Base-by-base conservation (phyloP, 2,113 vertebrate genomes). In the Brachirus orientalis region DNA sequence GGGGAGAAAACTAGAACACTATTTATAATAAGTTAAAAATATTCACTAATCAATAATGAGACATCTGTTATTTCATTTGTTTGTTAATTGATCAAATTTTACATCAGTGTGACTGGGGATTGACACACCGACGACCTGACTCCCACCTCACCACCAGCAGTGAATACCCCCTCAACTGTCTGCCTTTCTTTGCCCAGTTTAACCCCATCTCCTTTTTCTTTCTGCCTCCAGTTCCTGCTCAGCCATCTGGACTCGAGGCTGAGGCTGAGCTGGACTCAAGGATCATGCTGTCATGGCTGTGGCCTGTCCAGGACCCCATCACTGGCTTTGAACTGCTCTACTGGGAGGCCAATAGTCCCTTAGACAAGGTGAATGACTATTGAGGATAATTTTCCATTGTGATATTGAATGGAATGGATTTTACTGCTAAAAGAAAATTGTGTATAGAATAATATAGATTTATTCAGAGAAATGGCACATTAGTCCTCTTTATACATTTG, bases 181-280 rank as follows among this genome's bases (percentile, higher is more conserved):
- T 54, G 16, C 8, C 20, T 54, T 14, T 20, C 14, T 37, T 4
- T 3, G 12, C 16, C n/a, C 36, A 18, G 44, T 17, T 36, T 2
- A 6, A 9, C 37, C 18, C 28, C 10, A 36, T 59, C n/a, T 10
- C 17, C 8, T 44, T 4, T 20, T 45, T 67, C 16, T 59, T 46
- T 79, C 9, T 67, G 10, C 56, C 10, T 80, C 12, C 41, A 99
- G 97, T 99, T 82, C 97, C 97, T 0, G 93, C 95, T 46, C 96
- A 96, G 88, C 96, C 95, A 0, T 91, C 93, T 1, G 93, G 94
- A 57, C 96, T 99, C 56, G 95, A 96, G 77, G 97, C 96, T 0
- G 96, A 98, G 83, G 95, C 95, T 0, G 97, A 98, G 80, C 94
- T 98, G 0, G 97, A 98, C 78, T 96, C 95, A 1, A 94, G 94